Evolutionary conservation across 2,113 vertebrate genomes (phyloP).

Genomic region (Oncorhynchus tshawytscha): DNA sequence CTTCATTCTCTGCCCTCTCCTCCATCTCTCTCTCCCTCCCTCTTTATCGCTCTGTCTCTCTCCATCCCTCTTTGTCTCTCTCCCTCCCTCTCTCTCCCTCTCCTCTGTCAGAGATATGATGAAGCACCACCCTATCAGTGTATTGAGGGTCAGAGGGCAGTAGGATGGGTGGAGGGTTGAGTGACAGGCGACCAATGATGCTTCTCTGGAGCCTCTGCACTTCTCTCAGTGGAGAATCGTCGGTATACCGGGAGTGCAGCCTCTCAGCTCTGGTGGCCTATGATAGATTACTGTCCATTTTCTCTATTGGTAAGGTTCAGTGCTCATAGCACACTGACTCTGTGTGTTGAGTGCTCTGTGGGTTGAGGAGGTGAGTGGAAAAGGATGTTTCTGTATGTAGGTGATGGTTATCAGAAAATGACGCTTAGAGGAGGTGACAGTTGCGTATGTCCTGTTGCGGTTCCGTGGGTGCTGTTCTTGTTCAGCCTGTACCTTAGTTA

Average conservation of each 20-base stretch:
- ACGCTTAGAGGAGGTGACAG: slow-evolving; percentile 46
- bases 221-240: slow-evolving; percentile 38
- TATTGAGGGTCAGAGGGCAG: slow-evolving; percentile 46
- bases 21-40: neutral
- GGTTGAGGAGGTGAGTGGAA: slow-evolving; percentile 56
- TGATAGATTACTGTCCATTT: slow-evolving; percentile 67
- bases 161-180: slow-evolving; percentile 15
- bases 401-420: slow-evolving; percentile 61
- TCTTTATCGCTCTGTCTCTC: neutral
- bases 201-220: slow-evolving; percentile 15
- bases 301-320: slow-evolving; percentile 60
- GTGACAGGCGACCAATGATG: slow-evolving; percentile 39
- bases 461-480: slow-evolving; percentile 54
- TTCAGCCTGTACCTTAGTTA: slow-evolving; percentile 37
- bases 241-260: slow-evolving; percentile 8
- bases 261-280: slow-evolving; percentile 39
- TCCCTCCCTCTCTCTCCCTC: slow-evolving; percentile 19
- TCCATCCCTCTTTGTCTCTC: neutral
- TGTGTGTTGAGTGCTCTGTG: neutral
- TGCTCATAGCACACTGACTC: slow-evolving; percentile 32
- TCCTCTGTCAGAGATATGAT: slow-evolving; percentile 19
- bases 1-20: neutral
- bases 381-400: slow-evolving; percentile 35
- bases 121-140: slow-evolving; percentile 32
- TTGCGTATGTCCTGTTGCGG: slow-evolving; percentile 45